Evolutionary conservation across 2,888 invertebrate genomes (phyloP).

Genomic region (Rugalucina vietnamica): DNA sequence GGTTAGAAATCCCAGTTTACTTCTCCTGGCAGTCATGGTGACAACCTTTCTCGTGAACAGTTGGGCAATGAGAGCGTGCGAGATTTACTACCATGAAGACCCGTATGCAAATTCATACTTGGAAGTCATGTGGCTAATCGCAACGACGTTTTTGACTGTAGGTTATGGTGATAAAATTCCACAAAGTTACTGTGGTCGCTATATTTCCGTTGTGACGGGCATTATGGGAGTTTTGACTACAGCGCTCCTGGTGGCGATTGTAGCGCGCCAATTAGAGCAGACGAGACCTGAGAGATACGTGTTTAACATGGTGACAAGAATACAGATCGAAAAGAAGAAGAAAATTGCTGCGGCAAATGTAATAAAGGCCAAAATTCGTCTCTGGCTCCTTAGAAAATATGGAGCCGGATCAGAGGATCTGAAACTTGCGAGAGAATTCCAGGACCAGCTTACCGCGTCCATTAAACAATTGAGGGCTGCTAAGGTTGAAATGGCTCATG

Average conservation of each 20-base stretch:
- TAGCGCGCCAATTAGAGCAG: slow-evolving; percentile 76
- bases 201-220: slow-evolving; percentile 73
- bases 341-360: slow-evolving; percentile 75
- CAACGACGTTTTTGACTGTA: slow-evolving; percentile 77
- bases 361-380: slow-evolving; percentile 69
- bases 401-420: slow-evolving; percentile 40
- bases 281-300: slow-evolving; percentile 75
- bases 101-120: slow-evolving; percentile 64
- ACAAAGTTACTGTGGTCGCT: slow-evolving; percentile 76
- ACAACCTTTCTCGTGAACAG: slow-evolving; percentile 72
- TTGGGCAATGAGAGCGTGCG: slow-evolving; percentile 79
- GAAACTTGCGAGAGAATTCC: slow-evolving; percentile 49
- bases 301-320: slow-evolving; percentile 73
- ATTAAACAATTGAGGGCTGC: slow-evolving; percentile 68
- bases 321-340: slow-evolving; percentile 72
- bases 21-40: slow-evolving; percentile 72
- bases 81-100: slow-evolving; percentile 72
- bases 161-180: slow-evolving; percentile 78
- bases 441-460: slow-evolving; percentile 64
- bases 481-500: slow-evolving; percentile 65
- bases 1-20: slow-evolving; percentile 69
- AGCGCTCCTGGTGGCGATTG: slow-evolving; percentile 76
- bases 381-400: slow-evolving; percentile 62
- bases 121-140: slow-evolving; percentile 78
- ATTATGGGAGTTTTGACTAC: slow-evolving; percentile 76